Evolutionary conservation across 2,888 invertebrate genomes (phyloP).

Genomic region (Cantharis rustica): DNA sequence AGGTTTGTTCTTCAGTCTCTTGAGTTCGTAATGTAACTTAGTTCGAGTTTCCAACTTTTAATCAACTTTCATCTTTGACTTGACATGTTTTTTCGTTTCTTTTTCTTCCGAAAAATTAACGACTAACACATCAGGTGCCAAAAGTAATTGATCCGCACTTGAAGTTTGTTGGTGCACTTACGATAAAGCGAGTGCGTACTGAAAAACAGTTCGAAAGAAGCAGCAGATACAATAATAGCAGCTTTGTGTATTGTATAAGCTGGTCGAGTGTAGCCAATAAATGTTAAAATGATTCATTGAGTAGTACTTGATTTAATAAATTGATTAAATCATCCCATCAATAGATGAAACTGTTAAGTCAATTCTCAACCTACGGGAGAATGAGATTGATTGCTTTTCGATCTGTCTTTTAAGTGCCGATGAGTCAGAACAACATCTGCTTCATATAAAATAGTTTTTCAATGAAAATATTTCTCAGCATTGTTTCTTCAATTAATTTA

Average conservation of each 20-base stretch:
- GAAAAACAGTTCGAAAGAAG: neutral
- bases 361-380: slow-evolving; percentile 43
- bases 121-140: neutral
- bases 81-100: neutral
- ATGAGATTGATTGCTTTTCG: slow-evolving; percentile 38
- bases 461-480: neutral
- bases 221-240: too few species aligned
- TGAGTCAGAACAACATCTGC: slow-evolving; percentile 18
- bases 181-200: neutral
- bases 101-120: neutral
- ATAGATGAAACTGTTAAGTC: slow-evolving; percentile 55
- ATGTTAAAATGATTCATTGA: slow-evolving; percentile 43
- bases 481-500: slow-evolving; percentile 1
- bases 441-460: neutral
- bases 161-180: neutral
- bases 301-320: slow-evolving; percentile 49
- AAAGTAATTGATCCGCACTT: neutral
- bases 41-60: neutral
- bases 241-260: slow-evolving; percentile 9
- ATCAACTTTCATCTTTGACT: neutral
- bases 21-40: neutral
- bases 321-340: slow-evolving; percentile 53
- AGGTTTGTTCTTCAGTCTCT: neutral
- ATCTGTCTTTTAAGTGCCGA: slow-evolving; percentile 20
- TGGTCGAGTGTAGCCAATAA: slow-evolving; percentile 41